Conservation (phyloP, 2,888 invertebrate species). For the Hyles lineata region DNA sequence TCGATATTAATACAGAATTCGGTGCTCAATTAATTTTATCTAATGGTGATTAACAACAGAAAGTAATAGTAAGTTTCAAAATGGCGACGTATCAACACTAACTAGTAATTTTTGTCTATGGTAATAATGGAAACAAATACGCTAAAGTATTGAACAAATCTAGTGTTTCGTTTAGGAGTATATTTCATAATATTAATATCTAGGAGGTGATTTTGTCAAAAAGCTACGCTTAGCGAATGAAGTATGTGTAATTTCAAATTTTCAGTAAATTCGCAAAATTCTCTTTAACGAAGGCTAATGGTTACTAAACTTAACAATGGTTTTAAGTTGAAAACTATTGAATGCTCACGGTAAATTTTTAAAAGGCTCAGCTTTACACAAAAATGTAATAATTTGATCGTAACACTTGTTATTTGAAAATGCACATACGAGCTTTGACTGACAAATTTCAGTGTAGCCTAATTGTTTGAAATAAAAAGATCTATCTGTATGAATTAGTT, state of each 20-base stretch:
- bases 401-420: constrained; percentile 3
- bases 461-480: constrained; percentile 33
- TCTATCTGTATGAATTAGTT: constrained; percentile 28
- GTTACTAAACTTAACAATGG: no score
- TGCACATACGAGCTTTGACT: constrained; percentile 25
- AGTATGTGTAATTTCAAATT: constrained; percentile 21
- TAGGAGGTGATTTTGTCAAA: constrained; percentile 27
- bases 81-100: neutral
- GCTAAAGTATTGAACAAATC: constrained; percentile 10
- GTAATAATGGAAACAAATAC: neutral
- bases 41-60: no score
- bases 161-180: neutral
- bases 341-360: neutral
- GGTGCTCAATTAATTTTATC: no score
- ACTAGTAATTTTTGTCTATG: neutral
- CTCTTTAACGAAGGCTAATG: no score
- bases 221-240: constrained; percentile 12
- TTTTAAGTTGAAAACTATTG: no score
- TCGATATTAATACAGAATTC: no score
- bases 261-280: neutral
- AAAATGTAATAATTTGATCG: no score
- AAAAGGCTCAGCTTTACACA: neutral
- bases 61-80: neutral
- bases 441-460: constrained; percentile 28
- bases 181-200: neutral